Evolutionary conservation across 2,113 vertebrate species (phyloP).

Genomic region (Mugil cephalus): DNA sequence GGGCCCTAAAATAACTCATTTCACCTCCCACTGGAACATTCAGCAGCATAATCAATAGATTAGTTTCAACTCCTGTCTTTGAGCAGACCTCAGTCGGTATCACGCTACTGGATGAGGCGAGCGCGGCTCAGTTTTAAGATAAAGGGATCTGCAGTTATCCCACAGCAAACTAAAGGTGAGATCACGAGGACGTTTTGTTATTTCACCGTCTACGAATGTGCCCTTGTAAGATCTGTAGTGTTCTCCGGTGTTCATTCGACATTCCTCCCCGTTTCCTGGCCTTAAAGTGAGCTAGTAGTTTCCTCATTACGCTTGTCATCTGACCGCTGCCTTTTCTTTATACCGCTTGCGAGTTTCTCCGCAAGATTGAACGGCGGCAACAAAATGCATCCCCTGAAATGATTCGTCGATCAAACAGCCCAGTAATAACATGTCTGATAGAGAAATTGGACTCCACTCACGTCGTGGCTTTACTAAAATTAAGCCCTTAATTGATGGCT

Average conservation of each 20-base stretch:
- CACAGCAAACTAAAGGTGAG: not conserved
- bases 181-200: not conserved
- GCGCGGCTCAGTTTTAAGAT: constrained; percentile 3
- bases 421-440: constrained; percentile 79
- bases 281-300: constrained; percentile 26
- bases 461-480: constrained; percentile 71
- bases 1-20: constrained; percentile 71
- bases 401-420: constrained; percentile 78
- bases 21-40: constrained; percentile 70
- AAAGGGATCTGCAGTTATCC: constrained; percentile 24
- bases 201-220: not conserved
- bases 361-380: constrained; percentile 46
- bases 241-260: constrained; percentile 26
- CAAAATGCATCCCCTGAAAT: constrained; percentile 57
- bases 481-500: constrained; percentile 74
- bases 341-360: constrained; percentile 55
- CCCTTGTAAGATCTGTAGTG: constrained; percentile 3
- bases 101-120: constrained; percentile 7
- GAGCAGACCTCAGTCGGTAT: constrained; percentile 12
- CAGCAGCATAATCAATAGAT: constrained; percentile 74
- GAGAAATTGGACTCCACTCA: constrained; percentile 67
- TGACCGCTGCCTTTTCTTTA: constrained; percentile 41
- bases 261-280: constrained; percentile 21
- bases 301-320: constrained; percentile 48
- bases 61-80: constrained; percentile 57